Conservation (phyloP, 2,888 invertebrate genomes). For the Mythimna albipuncta region DNA sequence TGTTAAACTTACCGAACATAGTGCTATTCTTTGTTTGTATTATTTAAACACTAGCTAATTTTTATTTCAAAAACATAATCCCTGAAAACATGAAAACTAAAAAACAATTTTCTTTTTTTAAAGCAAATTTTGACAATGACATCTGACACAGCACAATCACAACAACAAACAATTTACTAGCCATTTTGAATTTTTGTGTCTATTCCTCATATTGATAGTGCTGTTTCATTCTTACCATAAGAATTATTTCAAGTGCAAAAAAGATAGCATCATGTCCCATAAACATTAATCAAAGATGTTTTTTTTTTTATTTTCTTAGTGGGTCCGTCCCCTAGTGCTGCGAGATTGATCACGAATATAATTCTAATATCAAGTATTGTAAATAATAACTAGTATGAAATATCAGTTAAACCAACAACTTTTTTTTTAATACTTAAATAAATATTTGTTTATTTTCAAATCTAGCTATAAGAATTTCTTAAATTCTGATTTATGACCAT, state of each 20-base stretch:
- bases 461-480: neutral
- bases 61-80: neutral
- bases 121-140: slow-evolving; percentile 45
- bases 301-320: neutral
- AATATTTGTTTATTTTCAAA: neutral
- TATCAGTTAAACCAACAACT: neutral
- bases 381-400: neutral
- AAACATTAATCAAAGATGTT: neutral
- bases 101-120: neutral
- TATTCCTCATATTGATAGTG: neutral
- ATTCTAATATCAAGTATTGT: neutral
- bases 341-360: slow-evolving; percentile 1
- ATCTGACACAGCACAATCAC: slow-evolving; percentile 45
- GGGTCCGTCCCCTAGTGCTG: slow-evolving; percentile 6
- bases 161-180: slow-evolving; percentile 21
- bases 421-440: too few relatives aligned
- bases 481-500: neutral
- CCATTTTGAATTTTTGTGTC: slow-evolving; percentile 21
- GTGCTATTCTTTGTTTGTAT: neutral
- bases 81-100: slow-evolving; percentile 16
- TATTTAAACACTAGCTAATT: neutral
- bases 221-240: slow-evolving; percentile 8
- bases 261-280: slow-evolving; percentile 5
- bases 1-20: slow-evolving; percentile 46
- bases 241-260: slow-evolving; percentile 3